Base-by-base conservation (phyloP, 2,113 vertebrate species). In the Tachysurus vachellii region DNA sequence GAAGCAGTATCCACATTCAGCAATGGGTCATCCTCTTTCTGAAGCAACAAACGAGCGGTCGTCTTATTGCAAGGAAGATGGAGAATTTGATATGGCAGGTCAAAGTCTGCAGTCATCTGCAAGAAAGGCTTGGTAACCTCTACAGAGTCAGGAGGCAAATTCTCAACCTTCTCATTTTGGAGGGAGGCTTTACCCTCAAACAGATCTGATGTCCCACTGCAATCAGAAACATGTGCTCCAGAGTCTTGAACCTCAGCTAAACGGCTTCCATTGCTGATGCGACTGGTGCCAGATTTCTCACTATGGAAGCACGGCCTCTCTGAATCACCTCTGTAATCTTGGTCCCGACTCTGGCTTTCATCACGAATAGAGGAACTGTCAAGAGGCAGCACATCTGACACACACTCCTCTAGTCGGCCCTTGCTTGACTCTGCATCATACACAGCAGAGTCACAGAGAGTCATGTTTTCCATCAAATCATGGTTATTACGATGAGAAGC, bases 331-430 rank as follows among this genome's bases (percentile, higher is more conserved):
- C 12, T 68, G 13, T 83, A 84, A 53, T 85, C 76, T 2, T 13
- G 50, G 3, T 83, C 83, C 16, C 50, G 76, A 86, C 64, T 66
- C 53, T 54, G 84, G 14, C 44, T 64, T 50, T 91, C 90, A 9
- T 90, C 91, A 64, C 92, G 87, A 23, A 89, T 31, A 1, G 90
- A 93, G n/a, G 92, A 93, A 83, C 89, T 90, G 70, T 92, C 92
- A 23, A 91, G 89, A 31, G 91, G 92, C 23, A 88, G 84, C 9
- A 91, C 88, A 53, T 86, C 90, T 0, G 90, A 91, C 19, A 84
- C 84, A 0, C 88, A 79, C 62, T 91, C 86, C 21, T 87, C 88
- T 71, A 89, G 50, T 6, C 42, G 59, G 17, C 88, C 82, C 23
- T 84, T 84, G 59, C 85, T 91, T 5, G 83, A 87, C 28, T 87